Percentiles rank a stretch among this genome's conserved stretches.
phyloP scores from a whole-genome alignment of 2,797 vertebrate species.

The Sciaenops ocellatus region DNA sequence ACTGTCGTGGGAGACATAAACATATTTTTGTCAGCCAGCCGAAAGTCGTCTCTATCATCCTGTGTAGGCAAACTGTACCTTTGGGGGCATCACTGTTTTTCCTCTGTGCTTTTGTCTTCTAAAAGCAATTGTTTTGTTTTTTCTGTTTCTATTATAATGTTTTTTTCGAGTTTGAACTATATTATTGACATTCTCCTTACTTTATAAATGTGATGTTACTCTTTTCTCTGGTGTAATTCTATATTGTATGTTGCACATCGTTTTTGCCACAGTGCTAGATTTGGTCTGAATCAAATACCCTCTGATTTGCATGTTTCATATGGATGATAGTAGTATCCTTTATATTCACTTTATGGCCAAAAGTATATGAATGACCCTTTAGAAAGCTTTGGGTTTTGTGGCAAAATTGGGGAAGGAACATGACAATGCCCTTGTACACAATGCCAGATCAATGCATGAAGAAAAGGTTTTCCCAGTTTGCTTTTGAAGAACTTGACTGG shows the following conservation, averaged over 20 bases:
- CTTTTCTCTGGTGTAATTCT: too few species aligned
- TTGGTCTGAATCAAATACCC: not conserved
- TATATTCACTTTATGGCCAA: not conserved
- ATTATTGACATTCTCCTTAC: not conserved
- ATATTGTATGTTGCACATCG: too few species aligned
- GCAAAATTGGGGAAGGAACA: too few species aligned
- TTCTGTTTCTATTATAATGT: slow-evolving; percentile 22
- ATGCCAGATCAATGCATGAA: not conserved
- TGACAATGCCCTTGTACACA: not conserved
- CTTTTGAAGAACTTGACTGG: not conserved
- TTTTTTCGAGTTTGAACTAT: slow-evolving; percentile 6
- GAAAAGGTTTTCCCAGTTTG: not conserved
- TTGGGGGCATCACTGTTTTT: slow-evolving; percentile 54
- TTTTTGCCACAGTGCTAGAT: too few species aligned
- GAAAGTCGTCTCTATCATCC: slow-evolving; percentile 72
- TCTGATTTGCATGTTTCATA: not conserved
- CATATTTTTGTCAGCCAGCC: slow-evolving; percentile 72
- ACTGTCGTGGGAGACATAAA: slow-evolving; percentile 72
- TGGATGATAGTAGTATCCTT: not conserved
- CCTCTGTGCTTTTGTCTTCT: slow-evolving; percentile 47
- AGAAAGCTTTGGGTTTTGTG: not conserved
- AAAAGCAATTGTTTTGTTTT: slow-evolving; percentile 35
- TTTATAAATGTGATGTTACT: not conserved
- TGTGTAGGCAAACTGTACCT: slow-evolving; percentile 68
- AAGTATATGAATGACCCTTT: not conserved